Conservation (phyloP, 92 coral and sea anemone species). For the Epizoanthus fatuus region DNA sequence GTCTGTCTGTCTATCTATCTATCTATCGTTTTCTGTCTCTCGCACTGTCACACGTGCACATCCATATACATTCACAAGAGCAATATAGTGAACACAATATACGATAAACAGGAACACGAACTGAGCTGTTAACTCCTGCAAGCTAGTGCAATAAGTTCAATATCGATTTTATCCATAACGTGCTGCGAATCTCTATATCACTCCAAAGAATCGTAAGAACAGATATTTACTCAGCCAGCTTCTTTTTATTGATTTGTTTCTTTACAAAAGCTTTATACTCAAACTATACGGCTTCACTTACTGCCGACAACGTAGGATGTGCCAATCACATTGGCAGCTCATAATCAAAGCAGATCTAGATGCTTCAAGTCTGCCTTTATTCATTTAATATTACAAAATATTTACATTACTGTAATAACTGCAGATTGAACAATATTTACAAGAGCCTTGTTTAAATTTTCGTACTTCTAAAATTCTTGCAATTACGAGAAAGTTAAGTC, state of each 20-base stretch:
- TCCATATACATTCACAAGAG: too few relatives aligned
- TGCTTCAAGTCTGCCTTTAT: not conserved
- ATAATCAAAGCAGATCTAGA: slow-evolving; percentile 1
- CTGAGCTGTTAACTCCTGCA: not conserved
- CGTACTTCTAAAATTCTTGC: not conserved
- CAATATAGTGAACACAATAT: not conserved
- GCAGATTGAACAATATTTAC: not conserved
- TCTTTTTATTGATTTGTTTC: not conserved
- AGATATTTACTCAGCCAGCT: too few relatives aligned
- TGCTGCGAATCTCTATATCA: too few relatives aligned
- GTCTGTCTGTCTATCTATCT: too few relatives aligned
- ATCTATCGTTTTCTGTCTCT: too few relatives aligned
- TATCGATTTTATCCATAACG: too few relatives aligned
- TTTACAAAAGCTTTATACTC: slow-evolving; percentile 8
- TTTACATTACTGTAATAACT: slow-evolving; percentile 68
- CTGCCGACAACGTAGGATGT: not conserved
- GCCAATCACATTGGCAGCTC: too few relatives aligned
- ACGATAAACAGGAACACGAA: not conserved
- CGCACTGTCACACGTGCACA: too few relatives aligned
- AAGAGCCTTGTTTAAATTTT: not conserved
- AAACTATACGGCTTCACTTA: not conserved
- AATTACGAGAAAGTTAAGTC: not conserved
- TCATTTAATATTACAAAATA: slow-evolving; percentile 71
- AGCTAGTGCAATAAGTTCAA: not conserved
- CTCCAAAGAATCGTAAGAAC: too few relatives aligned